phyloP scores from a whole-genome alignment of 2,797 vertebrate genomes.

The Lycodopsis pacificus region DNA sequence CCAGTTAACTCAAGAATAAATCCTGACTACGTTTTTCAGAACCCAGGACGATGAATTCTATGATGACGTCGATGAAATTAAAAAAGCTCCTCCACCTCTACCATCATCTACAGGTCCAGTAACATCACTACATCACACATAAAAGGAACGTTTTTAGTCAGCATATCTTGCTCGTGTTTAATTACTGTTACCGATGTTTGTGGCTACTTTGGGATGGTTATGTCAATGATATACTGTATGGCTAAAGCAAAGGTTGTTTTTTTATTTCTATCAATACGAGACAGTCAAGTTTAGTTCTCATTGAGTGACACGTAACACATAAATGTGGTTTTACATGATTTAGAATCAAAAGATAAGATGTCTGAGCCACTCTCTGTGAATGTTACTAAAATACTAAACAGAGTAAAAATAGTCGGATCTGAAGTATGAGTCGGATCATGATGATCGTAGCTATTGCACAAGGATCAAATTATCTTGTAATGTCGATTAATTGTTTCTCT shows the following conservation, averaged over 20 bases:
- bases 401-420: not conserved
- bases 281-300: not conserved
- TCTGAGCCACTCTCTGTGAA: not conserved
- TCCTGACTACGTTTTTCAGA: slow-evolving; percentile 54
- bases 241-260: not conserved
- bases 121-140: not conserved
- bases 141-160: not conserved
- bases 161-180: not conserved
- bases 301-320: not conserved
- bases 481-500: slow-evolving; percentile 17
- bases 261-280: not conserved
- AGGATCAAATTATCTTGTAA: not conserved
- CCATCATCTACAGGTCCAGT: slow-evolving; percentile 71
- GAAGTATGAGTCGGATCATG: not conserved
- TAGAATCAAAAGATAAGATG: not conserved
- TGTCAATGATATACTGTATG: not conserved
- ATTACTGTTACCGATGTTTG: not conserved
- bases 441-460: not conserved
- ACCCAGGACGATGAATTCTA: slow-evolving; percentile 77
- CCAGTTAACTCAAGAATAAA: not conserved
- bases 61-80: slow-evolving; percentile 77
- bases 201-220: not conserved
- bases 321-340: not conserved
- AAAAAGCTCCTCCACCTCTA: slow-evolving; percentile 67
- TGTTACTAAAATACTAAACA: not conserved